These are phyloP conservation scores for Columba guinea DNA, from an alignment of 2,797 vertebrate species.

Conservation along the genomic window DNA sequence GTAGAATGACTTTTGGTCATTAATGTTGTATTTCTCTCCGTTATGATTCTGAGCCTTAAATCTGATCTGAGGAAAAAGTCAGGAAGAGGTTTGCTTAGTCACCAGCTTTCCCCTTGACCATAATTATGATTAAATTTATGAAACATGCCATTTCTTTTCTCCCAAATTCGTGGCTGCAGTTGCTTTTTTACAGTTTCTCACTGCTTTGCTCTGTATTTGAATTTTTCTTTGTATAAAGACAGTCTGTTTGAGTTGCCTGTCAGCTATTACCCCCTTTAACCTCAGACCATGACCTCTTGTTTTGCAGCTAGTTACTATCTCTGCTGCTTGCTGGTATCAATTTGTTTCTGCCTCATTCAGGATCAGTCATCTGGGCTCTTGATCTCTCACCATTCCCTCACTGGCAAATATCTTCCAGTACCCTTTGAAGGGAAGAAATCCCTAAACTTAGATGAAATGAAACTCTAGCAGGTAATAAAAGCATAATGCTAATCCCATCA, in stretches of 20 bases:
- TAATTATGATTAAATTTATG: not conserved
- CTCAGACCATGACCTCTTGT: conserved; percentile 19
- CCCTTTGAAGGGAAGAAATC: not conserved
- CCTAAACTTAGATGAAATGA: not conserved
- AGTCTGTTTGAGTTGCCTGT: not conserved
- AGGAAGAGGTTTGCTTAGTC: not conserved
- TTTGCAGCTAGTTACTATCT: conserved; percentile 25
- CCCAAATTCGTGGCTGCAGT: not conserved
- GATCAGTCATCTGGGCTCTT: conserved; percentile 7
- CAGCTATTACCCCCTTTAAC: conserved; percentile 15
- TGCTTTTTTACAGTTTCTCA: not conserved
- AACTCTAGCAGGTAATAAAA: not conserved
- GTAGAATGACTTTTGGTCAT: not conserved
- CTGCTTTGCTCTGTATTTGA: not conserved
- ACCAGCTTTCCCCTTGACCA: not conserved
- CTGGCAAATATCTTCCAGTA: not conserved
- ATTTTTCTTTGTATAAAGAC: not conserved
- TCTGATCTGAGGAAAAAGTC: not conserved
- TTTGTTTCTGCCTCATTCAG: not conserved
- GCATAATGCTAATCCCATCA: not conserved
- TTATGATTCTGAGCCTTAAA: not conserved
- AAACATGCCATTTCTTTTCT: not conserved
- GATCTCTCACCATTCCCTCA: not conserved
- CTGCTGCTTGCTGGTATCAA: conserved; percentile 17
- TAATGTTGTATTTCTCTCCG: not conserved